Conservation (phyloP, 2,113 vertebrate species). For the Mus spicilegus region DNA sequence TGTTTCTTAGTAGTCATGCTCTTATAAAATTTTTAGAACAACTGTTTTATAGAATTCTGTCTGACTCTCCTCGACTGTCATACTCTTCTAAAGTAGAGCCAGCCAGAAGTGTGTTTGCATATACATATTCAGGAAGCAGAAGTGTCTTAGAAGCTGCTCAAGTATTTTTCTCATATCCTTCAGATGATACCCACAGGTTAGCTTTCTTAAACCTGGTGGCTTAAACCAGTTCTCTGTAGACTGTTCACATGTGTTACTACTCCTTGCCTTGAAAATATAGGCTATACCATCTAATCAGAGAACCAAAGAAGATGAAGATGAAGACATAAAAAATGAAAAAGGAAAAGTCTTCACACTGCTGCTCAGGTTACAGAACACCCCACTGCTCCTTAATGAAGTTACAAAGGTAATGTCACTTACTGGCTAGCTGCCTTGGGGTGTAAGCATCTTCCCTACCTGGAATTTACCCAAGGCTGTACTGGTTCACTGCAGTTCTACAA, state of each 20-base stretch:
- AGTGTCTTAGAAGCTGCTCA: background rate
- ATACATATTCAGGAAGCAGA: slow-evolving; percentile 9
- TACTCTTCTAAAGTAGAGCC: slow-evolving; percentile 1
- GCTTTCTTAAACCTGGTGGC: background rate
- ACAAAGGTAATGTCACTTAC: slow-evolving; percentile 63
- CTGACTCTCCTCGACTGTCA: background rate
- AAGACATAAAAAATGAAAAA: slow-evolving; percentile 42
- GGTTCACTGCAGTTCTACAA: background rate
- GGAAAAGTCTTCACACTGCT: background rate
- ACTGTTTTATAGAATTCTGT: background rate
- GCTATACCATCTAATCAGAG: background rate
- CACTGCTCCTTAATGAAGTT: slow-evolving; percentile 64
- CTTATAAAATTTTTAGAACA: background rate
- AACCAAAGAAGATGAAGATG: background rate
- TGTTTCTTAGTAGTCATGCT: background rate
- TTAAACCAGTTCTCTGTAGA: slow-evolving; percentile 11
- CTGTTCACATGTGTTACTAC: background rate
- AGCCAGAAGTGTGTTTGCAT: background rate
- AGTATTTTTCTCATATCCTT: slow-evolving; percentile 22
- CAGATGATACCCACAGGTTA: background rate
- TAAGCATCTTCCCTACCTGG: background rate
- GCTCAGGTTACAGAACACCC: background rate
- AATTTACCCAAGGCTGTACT: background rate
- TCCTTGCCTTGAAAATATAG: slow-evolving; percentile 60
- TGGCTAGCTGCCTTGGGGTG: background rate